These are phyloP conservation scores for Lucinisca nassula DNA, from an alignment of 2,888 invertebrate species.

Conservation along the genomic window DNA sequence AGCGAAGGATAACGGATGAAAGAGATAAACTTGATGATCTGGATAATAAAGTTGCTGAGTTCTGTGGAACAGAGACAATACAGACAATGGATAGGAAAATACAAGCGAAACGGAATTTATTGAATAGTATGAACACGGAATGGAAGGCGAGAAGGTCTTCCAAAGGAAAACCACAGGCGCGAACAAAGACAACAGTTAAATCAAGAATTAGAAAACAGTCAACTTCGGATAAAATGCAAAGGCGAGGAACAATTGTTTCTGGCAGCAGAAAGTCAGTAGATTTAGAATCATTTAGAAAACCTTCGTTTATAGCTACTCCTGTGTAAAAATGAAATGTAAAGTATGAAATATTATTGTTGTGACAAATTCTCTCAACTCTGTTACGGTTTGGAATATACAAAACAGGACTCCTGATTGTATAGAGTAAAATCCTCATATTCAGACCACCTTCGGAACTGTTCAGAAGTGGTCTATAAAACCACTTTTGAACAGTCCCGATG, in stretches of 20 bases:
- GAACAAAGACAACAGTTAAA: background rate
- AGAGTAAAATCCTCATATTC: no score
- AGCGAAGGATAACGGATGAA: constrained; percentile 57
- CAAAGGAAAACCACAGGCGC: background rate
- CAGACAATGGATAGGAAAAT: constrained; percentile 62
- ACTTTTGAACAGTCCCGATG: no score
- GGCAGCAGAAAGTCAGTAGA: background rate
- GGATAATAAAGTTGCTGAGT: constrained; percentile 62
- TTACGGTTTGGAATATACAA: no score
- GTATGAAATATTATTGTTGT: no score
- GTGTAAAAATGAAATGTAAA: no score
- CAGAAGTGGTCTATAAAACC: no score
- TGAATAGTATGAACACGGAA: constrained; percentile 35
- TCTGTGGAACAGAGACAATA: constrained; percentile 62
- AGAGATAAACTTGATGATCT: constrained; percentile 47
- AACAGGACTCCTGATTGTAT: no score
- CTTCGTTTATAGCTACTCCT: constrained; percentile 36
- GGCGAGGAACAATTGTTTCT: background rate
- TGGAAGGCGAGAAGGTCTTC: constrained; percentile 16
- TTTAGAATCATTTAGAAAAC: constrained; percentile 29
- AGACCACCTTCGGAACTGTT: no score
- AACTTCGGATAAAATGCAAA: background rate
- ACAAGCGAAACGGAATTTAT: constrained; percentile 46
- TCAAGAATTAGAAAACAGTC: background rate
- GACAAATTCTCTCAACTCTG: no score